Evolutionary conservation across 2,113 vertebrate genomes (phyloP).

Genomic region (Smithornis capensis): DNA sequence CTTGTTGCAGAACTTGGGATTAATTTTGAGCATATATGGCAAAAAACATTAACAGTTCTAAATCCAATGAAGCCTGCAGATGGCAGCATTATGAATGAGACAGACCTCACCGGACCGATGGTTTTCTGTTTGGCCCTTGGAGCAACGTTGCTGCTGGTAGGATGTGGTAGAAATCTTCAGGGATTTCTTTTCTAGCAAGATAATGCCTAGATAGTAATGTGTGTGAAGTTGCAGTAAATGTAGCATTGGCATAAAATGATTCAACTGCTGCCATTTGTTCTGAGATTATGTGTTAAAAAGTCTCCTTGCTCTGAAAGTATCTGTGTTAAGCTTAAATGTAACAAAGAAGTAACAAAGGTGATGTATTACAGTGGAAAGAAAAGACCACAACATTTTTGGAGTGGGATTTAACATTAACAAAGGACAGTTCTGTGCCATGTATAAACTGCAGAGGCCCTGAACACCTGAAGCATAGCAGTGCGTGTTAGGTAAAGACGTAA

Average conservation of each 20-base stretch:
- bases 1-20: slow-evolving; percentile 85
- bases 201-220: neutral
- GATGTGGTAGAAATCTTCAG: neutral
- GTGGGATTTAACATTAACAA: neutral
- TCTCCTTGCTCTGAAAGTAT: neutral
- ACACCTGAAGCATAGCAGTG: neutral
- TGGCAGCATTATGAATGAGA: slow-evolving; percentile 91
- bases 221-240: neutral
- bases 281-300: neutral
- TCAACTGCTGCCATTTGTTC: neutral
- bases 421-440: neutral
- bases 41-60: slow-evolving; percentile 89
- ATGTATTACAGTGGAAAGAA: neutral
- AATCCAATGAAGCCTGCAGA: slow-evolving; percentile 88
- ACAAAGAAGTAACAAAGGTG: neutral
- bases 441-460: neutral
- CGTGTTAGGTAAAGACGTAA: neutral
- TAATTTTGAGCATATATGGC: slow-evolving; percentile 91
- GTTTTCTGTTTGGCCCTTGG: slow-evolving; percentile 85
- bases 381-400: neutral
- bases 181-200: neutral
- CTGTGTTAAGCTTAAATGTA: neutral
- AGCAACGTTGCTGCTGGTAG: slow-evolving; percentile 83
- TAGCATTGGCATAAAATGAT: neutral
- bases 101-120: slow-evolving; percentile 83